These are phyloP conservation scores for Ascaphus truei DNA, from an alignment of 2,113 vertebrate genomes.

Conservation along the genomic window DNA sequence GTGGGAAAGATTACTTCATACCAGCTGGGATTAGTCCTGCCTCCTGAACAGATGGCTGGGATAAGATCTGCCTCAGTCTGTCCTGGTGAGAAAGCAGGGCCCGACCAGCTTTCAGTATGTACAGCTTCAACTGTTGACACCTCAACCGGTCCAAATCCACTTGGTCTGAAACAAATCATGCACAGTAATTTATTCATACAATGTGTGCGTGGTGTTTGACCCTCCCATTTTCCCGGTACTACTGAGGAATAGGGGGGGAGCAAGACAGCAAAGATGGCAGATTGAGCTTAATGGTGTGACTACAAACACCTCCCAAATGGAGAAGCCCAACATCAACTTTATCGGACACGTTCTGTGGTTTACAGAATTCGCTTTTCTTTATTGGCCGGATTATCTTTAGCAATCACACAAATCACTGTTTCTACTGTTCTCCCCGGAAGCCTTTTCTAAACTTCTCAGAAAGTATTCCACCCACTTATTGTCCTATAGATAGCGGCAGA, in stretches of 20 bases:
- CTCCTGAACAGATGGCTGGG: constrained; percentile 85
- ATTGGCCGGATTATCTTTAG: not conserved
- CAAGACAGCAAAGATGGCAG: no score
- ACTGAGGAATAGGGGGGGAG: no score
- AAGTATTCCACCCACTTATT: no score
- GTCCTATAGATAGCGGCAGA: no score
- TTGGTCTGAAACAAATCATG: constrained; percentile 74
- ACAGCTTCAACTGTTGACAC: constrained; percentile 89
- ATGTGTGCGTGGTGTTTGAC: no score
- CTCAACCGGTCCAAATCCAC: constrained; percentile 87
- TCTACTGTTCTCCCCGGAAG: not conserved
- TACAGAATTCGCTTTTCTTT: not conserved
- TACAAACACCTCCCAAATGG: not conserved
- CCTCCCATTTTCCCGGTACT: no score
- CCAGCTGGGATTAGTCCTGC: constrained; percentile 64
- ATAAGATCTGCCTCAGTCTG: constrained; percentile 89
- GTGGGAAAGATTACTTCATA: constrained; percentile 45
- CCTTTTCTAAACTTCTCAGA: no score
- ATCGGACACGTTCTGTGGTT: not conserved
- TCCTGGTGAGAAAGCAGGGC: constrained; percentile 93
- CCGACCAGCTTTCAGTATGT: constrained; percentile 88
- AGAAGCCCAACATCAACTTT: not conserved
- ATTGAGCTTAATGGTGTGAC: no score
- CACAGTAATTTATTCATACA: no score
- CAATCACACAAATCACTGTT: not conserved